A percentile compares a stretch with the other conserved stretches of the same genome.
Conservation (phyloP, 2,113 vertebrate genomes). For the Morphnarchus princeps region DNA sequence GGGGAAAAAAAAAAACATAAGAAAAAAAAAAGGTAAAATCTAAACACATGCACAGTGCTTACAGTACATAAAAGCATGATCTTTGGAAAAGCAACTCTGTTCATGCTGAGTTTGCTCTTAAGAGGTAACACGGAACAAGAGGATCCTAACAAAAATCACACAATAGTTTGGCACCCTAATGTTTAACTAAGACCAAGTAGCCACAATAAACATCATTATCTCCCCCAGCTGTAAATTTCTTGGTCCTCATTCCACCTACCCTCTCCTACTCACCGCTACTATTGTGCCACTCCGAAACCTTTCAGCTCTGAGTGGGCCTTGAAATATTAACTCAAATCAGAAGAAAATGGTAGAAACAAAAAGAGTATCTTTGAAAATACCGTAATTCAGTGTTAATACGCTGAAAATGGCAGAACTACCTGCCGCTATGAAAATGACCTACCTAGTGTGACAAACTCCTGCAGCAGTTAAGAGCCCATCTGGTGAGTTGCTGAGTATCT, state of each 20-base stretch:
- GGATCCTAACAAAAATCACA: background rate
- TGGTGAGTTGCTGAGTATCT: background rate
- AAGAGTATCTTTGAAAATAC: background rate
- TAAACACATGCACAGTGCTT: background rate
- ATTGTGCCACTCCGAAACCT: background rate
- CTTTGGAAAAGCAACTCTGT: background rate
- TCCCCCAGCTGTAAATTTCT: background rate
- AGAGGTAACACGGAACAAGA: background rate
- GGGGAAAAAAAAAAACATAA: background rate
- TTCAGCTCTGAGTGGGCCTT: background rate
- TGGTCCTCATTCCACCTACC: background rate
- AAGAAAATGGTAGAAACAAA: background rate
- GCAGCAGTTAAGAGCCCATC: background rate
- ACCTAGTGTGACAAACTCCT: background rate
- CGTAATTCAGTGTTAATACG: background rate
- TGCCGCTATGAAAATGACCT: background rate
- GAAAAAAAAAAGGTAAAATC: background rate
- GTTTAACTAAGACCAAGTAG: background rate
- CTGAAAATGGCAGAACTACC: background rate
- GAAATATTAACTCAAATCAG: background rate
- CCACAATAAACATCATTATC: background rate
- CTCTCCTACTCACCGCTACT: background rate
- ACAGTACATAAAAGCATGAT: fast-evolving
- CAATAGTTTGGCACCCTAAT: background rate
- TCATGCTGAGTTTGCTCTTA: background rate